A percentile compares a stretch with the other conserved stretches of the same genome.
These are phyloP conservation scores for Choloepus didactylus DNA, from an alignment of 2,797 vertebrate genomes.

Conservation along the genomic window DNA sequence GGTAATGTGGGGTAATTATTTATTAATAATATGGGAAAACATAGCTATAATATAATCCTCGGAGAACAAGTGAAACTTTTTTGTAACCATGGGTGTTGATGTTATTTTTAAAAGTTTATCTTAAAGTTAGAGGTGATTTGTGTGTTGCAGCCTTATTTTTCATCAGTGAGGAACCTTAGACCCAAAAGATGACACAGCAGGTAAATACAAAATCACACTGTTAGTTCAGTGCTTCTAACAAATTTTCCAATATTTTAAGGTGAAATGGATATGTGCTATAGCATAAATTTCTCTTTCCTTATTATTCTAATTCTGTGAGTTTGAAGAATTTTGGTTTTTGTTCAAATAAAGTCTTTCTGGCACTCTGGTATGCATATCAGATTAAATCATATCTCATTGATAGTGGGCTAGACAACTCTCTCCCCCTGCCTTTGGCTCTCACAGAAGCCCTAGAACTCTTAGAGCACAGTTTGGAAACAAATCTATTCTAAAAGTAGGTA, in stretches of 20 bases:
- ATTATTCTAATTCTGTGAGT: not conserved
- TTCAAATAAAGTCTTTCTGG: not conserved
- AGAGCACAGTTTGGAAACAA: not conserved
- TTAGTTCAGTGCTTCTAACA: not conserved
- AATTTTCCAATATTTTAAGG: not conserved
- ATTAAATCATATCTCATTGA: not conserved
- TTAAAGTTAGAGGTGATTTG: not conserved
- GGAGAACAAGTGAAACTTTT: not conserved
- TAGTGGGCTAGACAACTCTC: not conserved
- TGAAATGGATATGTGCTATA: not conserved
- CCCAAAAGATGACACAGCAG: not conserved
- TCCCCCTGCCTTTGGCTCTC: not conserved
- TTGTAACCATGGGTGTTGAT: not conserved
- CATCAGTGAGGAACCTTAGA: not conserved
- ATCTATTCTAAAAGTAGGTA: not conserved
- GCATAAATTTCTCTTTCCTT: not conserved
- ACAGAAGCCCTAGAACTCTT: not conserved
- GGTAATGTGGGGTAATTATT: not conserved
- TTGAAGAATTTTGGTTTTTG: not conserved
- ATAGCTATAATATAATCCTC: not conserved
- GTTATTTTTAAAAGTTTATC: not conserved
- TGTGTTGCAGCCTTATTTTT: not conserved
- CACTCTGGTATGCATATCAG: not conserved
- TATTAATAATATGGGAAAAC: not conserved
- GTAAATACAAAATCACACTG: not conserved